Percentiles rank a stretch among this genome's conserved stretches.
These are phyloP conservation scores for Antidorcas marsupialis DNA, from an alignment of 2,113 vertebrate genomes.

Conservation along the genomic window DNA sequence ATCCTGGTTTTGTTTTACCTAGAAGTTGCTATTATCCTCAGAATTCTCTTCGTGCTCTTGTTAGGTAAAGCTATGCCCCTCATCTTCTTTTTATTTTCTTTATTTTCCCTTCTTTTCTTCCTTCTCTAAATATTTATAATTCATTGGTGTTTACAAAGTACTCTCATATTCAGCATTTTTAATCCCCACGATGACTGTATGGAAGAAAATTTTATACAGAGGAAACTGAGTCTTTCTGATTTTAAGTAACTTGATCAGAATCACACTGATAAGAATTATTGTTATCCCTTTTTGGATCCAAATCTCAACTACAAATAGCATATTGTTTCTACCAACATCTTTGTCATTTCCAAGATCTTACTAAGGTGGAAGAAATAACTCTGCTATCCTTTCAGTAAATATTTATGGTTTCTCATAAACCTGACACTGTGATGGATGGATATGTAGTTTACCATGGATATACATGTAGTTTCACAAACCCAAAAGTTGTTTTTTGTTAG, in stretches of 20 bases:
- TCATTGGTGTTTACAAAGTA: neutral
- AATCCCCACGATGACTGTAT: neutral
- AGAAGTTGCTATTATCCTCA: neutral
- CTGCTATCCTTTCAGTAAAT: neutral
- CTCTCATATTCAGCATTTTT: neutral
- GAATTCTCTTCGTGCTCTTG: neutral
- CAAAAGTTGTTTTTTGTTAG: neutral
- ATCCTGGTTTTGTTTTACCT: neutral
- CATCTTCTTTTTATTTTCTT: neutral
- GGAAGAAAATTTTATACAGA: neutral
- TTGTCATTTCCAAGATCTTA: neutral
- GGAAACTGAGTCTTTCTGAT: neutral
- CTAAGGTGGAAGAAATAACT: neutral
- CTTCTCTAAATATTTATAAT: neutral
- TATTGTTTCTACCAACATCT: neutral
- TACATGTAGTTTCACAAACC: neutral
- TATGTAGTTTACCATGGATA: neutral
- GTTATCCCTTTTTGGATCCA: neutral
- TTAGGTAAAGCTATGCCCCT: neutral
- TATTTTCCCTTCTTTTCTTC: neutral
- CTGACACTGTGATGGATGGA: neutral
- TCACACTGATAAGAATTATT: neutral
- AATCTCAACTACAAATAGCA: neutral
- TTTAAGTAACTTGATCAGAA: neutral
- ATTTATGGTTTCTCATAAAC: neutral